Evolutionary conservation across 2,113 vertebrate species (phyloP).

Genomic region (Antechinus stuartii): DNA sequence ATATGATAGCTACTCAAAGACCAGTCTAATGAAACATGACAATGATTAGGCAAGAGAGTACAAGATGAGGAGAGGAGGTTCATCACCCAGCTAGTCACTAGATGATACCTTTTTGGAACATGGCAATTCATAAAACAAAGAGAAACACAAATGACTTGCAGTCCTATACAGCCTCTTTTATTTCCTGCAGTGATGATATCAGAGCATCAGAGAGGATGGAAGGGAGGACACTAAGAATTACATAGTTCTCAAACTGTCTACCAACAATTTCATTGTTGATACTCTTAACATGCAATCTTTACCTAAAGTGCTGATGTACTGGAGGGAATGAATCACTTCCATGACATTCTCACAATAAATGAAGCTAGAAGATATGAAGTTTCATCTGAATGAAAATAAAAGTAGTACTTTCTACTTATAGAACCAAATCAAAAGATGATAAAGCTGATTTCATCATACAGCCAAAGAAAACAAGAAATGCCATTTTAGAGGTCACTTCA

Average conservation of each 20-base stretch:
- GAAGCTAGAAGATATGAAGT: neutral
- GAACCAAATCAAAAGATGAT: neutral
- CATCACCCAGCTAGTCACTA: neutral
- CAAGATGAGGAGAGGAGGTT: neutral
- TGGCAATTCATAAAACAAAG: neutral
- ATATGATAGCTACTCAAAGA: neutral
- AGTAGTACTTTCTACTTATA: neutral
- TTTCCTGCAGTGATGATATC: neutral
- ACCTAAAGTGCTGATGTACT: neutral
- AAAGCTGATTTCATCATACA: neutral
- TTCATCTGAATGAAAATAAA: neutral
- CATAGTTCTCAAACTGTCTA: neutral
- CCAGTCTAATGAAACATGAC: neutral
- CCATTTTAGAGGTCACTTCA: neutral
- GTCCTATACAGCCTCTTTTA: neutral
- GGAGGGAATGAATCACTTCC: neutral
- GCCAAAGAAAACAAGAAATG: neutral
- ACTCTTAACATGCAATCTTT: neutral
- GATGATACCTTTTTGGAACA: neutral
- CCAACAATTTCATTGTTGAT: neutral
- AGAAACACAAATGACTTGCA: neutral
- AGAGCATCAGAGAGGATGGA: neutral
- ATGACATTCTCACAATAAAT: neutral
- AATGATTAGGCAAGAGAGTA: too few species aligned
- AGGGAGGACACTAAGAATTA: neutral